phyloP scores from a whole-genome alignment of 2,888 invertebrate species.

The Neria commutata region DNA sequence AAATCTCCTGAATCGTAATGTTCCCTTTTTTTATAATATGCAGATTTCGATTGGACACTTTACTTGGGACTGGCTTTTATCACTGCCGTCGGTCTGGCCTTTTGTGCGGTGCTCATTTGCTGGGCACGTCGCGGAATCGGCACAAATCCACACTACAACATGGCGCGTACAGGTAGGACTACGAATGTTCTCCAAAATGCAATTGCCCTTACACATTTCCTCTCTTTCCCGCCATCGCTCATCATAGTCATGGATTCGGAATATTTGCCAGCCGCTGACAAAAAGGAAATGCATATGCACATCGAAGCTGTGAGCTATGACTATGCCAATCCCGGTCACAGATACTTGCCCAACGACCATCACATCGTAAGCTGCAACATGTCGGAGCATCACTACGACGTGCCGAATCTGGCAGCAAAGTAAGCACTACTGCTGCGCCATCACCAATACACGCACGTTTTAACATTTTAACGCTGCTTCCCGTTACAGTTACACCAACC shows the following conservation, averaged over 20 bases:
- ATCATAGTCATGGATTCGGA: slow-evolving; percentile 85
- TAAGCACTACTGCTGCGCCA: slow-evolving; percentile 44
- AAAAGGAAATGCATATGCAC: slow-evolving; percentile 71
- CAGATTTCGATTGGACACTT: slow-evolving; percentile 62
- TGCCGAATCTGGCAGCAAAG: slow-evolving; percentile 80
- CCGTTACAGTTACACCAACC: slow-evolving; percentile 56
- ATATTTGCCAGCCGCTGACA: slow-evolving; percentile 84
- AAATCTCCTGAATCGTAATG: no score
- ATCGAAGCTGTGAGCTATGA: slow-evolving; percentile 75
- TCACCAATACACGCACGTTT: not conserved
- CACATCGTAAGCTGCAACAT: slow-evolving; percentile 64
- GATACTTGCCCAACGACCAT: slow-evolving; percentile 50
- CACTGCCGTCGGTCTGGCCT: slow-evolving; percentile 56
- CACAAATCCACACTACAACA: slow-evolving; percentile 59
- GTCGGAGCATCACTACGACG: slow-evolving; percentile 88
- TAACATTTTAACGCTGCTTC: not conserved
- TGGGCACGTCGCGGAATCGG: slow-evolving; percentile 57
- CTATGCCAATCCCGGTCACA: slow-evolving; percentile 70
- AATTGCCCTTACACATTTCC: not conserved
- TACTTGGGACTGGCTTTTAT: slow-evolving; percentile 60
- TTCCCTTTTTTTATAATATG: not conserved
- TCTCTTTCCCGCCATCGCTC: not conserved
- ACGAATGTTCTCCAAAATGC: no score
- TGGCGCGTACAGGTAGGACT: slow-evolving; percentile 58
- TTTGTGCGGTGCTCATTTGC: slow-evolving; percentile 57